Evolutionary conservation across 2,888 invertebrate species (phyloP), one percentile per base, ranked within the genome.

Genomic region (Calameuta pallipes): DNA sequence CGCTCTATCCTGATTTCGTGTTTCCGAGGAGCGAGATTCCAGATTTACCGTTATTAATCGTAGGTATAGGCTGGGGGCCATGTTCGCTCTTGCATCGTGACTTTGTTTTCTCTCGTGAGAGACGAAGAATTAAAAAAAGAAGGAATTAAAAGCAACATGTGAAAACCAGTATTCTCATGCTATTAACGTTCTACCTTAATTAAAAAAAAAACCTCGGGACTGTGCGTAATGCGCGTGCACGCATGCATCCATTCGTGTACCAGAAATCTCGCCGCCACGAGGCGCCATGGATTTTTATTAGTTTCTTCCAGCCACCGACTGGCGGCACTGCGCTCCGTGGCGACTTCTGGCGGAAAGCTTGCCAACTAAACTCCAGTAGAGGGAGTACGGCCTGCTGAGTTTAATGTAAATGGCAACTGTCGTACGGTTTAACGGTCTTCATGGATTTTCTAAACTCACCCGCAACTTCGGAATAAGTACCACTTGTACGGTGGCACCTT

Each of bases 261-360:
- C 56, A 56, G 56, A 56, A 56, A 56, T 56, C 56, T 56, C 23
- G 23, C 56, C 23, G 56, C 56, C 23, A 56, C 23, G 56, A 56
- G 56, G 56, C 56, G 56, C 56, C 56, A 56, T 56, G 56, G 56
- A 56, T 56, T 56, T 56, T 56, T 56, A 56, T 56, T 56, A 56
- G 23, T 56, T 56, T 1, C 23, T 56, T 56, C 56, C 23, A 56
- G 56, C 56, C 56, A 56, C 56, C 56, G 56, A 23, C 34, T 33
- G 23, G 71, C 71, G 31, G 71, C 34, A 31, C 71, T 34, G 74
- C 33, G 75, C 33, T 68, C 33, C 31, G 79, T 76, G 74, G 76
- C 74, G 79, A 73, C 69, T 56, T 36, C 79, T 79, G 76, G 73
- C 76, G 79, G 74, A 76, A 76, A 77, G 33, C 76, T 35, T 76